Evolutionary conservation across 2,113 vertebrate species (phyloP).

Genomic region (Arothron firmamentum): DNA sequence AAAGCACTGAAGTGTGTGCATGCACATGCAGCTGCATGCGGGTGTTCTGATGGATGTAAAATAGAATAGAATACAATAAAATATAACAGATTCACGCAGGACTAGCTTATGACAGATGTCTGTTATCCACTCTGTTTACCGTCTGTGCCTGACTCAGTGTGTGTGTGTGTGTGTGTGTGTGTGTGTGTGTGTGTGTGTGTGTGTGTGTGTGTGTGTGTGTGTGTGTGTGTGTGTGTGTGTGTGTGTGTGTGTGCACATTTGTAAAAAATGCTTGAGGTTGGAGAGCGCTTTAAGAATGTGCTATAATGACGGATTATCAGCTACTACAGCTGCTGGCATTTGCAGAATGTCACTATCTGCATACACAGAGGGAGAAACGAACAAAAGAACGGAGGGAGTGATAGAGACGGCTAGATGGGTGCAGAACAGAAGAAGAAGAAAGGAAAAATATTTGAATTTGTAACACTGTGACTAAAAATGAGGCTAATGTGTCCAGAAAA

Average conservation of each 20-base stretch:
- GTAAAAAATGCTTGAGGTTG: slow-evolving; percentile 42
- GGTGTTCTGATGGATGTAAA: background rate
- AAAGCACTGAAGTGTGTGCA: too few relatives aligned
- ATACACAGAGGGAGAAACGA: slow-evolving; percentile 35
- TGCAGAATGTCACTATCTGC: slow-evolving; percentile 55
- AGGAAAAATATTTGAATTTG: background rate
- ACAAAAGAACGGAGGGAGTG: slow-evolving; percentile 27
- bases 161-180: too few relatives aligned
- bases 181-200: too few relatives aligned
- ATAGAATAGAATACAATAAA: slow-evolving; percentile 29
- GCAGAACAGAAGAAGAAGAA: background rate
- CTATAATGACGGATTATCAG: slow-evolving; percentile 58
- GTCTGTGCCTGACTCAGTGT: background rate
- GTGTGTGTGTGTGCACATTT: background rate
- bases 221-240: background rate
- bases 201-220: background rate
- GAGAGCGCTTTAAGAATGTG: slow-evolving; percentile 40
- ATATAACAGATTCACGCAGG: slow-evolving; percentile 19
- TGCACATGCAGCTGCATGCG: background rate
- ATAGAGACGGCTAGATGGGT: slow-evolving; percentile 10
- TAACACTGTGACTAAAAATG: background rate
- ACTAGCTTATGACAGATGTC: slow-evolving; percentile 7
- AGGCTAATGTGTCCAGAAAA: background rate
- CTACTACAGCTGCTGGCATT: slow-evolving; percentile 56
- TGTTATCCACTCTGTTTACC: slow-evolving; percentile 22